Evolutionary conservation across 2,113 vertebrate species (phyloP), one percentile per base, ranked within the genome.

Genomic region (Emydocephalus ijimae): DNA sequence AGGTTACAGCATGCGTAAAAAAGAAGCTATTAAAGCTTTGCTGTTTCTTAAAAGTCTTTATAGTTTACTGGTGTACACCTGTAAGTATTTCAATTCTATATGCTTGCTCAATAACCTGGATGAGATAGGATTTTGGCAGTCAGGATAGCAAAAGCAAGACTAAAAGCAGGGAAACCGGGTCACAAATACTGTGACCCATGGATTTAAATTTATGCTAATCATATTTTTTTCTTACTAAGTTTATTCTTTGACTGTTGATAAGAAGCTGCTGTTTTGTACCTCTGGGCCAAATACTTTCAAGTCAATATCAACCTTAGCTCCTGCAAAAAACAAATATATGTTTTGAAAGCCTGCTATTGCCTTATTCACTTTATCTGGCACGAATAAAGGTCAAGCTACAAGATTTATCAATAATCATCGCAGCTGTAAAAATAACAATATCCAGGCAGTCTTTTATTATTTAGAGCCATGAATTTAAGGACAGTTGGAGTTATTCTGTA

Each of bases 51-150:
- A 96, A 97, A 97, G 97, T 96, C 97, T 97, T 97, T 96, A 94
- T 93, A 96, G 97, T 96, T 97, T 97, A 96, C 95, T 95, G 96
- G 95, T 94, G 91, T 94, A 95, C 92, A 97, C 94, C 96, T 93
- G 1, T 97, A 97, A 97, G 96, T 97, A 96, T 97, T 98, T 97
- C 97, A 97, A 97, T 98, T 94, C 94, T 95, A 96, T 95, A 97
- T 93, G 91, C 94, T 93, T 95, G 93, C 94, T 95, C 95, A 90
- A 94, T 97, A 97, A 98, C 96, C 94, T 94, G 92, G 96, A 96
- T 91, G 87, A 96, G 94, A 95, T 94, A 95, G 95, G 90, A 93
- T 94, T 96, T 90, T 21, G 89, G 91, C 92, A 94, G 89, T 92
- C 56, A 90, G 94, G 74, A 93, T 93, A 95, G 95, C 56, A 91